Conservation (phyloP, 2,888 invertebrate genomes). For the Trichogramma dendrolimi region DNA sequence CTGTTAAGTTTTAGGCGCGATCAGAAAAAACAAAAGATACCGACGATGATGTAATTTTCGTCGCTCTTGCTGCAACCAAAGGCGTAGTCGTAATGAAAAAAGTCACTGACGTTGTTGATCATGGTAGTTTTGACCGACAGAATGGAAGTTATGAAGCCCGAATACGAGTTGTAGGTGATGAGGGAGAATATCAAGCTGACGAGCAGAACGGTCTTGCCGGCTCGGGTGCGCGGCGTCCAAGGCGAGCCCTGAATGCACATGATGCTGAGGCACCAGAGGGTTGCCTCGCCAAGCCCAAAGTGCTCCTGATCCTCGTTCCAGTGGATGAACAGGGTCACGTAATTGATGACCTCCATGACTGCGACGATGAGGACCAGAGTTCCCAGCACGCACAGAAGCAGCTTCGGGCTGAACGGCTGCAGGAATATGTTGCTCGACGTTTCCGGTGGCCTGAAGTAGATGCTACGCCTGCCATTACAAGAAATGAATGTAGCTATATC, state of each 20-base stretch:
- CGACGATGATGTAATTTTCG: conserved; percentile 62
- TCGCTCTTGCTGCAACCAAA: conserved; percentile 63
- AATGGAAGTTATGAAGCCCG: conserved; percentile 65
- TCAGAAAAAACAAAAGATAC: conserved; percentile 20
- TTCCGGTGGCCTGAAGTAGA: conserved; percentile 62
- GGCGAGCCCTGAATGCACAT: conserved; percentile 65
- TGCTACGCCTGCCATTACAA: conserved; percentile 56
- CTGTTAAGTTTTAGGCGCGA: not conserved
- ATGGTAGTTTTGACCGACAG: conserved; percentile 58
- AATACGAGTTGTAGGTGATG: conserved; percentile 64
- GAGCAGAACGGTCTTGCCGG: conserved; percentile 59
- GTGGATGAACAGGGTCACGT: conserved; percentile 40
- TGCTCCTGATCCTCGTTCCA: conserved; percentile 44
- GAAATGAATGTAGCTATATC: not conserved
- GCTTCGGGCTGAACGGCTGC: conserved; percentile 59
- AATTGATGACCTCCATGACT: conserved; percentile 55
- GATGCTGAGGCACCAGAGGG: conserved; percentile 62
- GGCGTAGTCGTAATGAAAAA: conserved; percentile 59
- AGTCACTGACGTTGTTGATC: conserved; percentile 59
- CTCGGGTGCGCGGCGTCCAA: conserved; percentile 57
- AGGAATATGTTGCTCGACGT: conserved; percentile 63
- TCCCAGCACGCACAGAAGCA: conserved; percentile 57
- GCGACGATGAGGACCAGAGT: conserved; percentile 55
- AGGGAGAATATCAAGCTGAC: conserved; percentile 60
- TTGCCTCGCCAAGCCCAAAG: conserved; percentile 55